A percentile compares a stretch with the other conserved stretches of the same genome.
Evolutionary conservation across 2,888 invertebrate genomes (phyloP).

Genomic region (Chironomus riparius): DNA sequence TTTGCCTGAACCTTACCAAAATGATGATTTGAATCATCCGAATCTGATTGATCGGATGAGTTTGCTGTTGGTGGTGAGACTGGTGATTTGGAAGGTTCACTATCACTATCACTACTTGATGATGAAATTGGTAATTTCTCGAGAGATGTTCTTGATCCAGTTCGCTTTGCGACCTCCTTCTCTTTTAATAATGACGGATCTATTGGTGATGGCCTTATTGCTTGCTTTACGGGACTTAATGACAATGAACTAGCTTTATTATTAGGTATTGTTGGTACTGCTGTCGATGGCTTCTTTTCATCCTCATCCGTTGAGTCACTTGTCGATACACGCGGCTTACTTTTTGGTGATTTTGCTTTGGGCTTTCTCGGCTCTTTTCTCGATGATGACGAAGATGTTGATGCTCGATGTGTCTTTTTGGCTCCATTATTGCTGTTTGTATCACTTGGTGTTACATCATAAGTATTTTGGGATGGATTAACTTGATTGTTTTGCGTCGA

Average conservation of each 20-base stretch:
- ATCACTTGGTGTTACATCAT: slow-evolving; percentile 1
- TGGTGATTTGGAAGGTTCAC: not conserved
- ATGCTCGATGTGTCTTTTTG: not conserved
- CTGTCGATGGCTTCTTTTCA: slow-evolving; percentile 32
- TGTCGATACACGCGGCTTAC: not conserved
- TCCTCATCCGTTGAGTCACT: not conserved
- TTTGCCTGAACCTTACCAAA: not conserved
- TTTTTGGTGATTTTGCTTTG: not conserved
- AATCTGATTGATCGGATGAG: slow-evolving; percentile 10
- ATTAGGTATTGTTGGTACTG: not conserved
- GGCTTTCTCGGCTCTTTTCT: slow-evolving; percentile 6
- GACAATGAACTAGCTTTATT: not conserved
- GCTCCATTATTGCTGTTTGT: slow-evolving; percentile 12
- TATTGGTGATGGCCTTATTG: slow-evolving; percentile 32
- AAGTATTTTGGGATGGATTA: not conserved
- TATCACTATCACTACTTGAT: slow-evolving; percentile 9
- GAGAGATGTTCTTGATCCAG: not conserved
- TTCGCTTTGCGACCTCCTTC: not conserved
- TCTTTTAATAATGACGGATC: not conserved
- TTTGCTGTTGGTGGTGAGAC: not conserved
- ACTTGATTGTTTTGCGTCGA: not conserved
- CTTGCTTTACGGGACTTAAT: slow-evolving; percentile 29
- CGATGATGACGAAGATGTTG: not conserved
- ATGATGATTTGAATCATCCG: not conserved
- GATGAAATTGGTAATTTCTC: not conserved